Conservation (phyloP, 2,888 invertebrate genomes). For the Aspidiotus destructor region DNA sequence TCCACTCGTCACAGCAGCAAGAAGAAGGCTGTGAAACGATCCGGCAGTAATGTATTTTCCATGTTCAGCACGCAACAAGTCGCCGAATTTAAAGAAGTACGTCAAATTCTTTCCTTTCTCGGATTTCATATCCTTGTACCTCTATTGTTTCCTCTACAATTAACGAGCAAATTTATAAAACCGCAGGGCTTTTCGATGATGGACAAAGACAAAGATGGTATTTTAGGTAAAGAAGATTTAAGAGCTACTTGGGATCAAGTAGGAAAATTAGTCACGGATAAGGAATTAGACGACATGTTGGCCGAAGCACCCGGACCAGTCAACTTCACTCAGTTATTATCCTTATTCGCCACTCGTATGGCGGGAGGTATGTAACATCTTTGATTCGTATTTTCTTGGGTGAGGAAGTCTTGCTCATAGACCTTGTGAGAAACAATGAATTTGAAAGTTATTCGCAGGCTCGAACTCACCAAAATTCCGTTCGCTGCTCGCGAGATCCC, state of each 20-base stretch:
- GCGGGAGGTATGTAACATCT: conserved; percentile 53
- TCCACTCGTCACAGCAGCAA: conserved; percentile 59
- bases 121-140: background rate
- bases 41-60: conserved; percentile 92
- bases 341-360: conserved; percentile 85
- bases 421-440: too few species aligned
- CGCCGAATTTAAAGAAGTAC: conserved; percentile 88
- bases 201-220: conserved; percentile 91
- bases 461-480: background rate
- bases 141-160: background rate
- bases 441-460: background rate
- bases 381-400: background rate
- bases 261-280: conserved; percentile 78
- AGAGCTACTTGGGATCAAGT: conserved; percentile 85
- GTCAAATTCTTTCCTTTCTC: background rate
- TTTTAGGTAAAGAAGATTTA: conserved; percentile 76
- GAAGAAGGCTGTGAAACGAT: conserved; percentile 68
- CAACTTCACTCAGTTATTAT: conserved; percentile 89
- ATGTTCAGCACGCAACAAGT: conserved; percentile 95
- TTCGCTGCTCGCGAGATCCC: background rate
- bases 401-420: background rate
- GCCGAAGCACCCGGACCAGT: conserved; percentile 80
- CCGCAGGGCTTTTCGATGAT: conserved; percentile 82
- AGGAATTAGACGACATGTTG: conserved; percentile 84
- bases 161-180: background rate